A percentile compares a stretch with the other conserved stretches of the same genome.
Conservation (phyloP, 2,888 invertebrate species). For the Parnassius apollo region DNA sequence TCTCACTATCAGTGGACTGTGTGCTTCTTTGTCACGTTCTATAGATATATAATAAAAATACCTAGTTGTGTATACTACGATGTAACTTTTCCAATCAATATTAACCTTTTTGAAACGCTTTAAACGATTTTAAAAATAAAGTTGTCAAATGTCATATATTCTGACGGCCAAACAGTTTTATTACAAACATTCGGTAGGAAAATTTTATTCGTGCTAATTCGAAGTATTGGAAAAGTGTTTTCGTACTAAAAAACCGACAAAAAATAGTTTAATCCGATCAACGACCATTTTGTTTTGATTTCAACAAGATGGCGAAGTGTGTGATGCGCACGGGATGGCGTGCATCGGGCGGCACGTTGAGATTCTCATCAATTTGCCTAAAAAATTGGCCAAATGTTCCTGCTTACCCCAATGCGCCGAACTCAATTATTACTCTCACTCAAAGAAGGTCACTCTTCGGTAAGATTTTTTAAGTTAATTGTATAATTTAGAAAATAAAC, state of each 20-base stretch:
- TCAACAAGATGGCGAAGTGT: slow-evolving; percentile 69
- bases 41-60: no score
- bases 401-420: slow-evolving; percentile 75
- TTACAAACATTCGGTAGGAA: background rate
- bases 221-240: background rate
- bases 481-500: background rate
- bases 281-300: slow-evolving; percentile 10
- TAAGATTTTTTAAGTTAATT: slow-evolving; percentile 39
- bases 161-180: background rate
- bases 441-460: slow-evolving; percentile 74
- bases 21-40: no score
- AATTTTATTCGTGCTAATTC: background rate
- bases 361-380: slow-evolving; percentile 74
- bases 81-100: no score
- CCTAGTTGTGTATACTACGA: no score
- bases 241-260: background rate
- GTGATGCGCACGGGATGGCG: slow-evolving; percentile 77
- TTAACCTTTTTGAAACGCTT: background rate
- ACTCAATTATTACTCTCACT: slow-evolving; percentile 75
- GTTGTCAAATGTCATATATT: background rate
- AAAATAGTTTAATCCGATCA: slow-evolving; percentile 1
- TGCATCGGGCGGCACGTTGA: slow-evolving; percentile 77
- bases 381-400: slow-evolving; percentile 74
- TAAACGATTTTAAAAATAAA: background rate
- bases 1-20: no score